Base-by-base conservation (phyloP, 1,140 invertebrate genomes). In the Neodiprion pinetum region DNA sequence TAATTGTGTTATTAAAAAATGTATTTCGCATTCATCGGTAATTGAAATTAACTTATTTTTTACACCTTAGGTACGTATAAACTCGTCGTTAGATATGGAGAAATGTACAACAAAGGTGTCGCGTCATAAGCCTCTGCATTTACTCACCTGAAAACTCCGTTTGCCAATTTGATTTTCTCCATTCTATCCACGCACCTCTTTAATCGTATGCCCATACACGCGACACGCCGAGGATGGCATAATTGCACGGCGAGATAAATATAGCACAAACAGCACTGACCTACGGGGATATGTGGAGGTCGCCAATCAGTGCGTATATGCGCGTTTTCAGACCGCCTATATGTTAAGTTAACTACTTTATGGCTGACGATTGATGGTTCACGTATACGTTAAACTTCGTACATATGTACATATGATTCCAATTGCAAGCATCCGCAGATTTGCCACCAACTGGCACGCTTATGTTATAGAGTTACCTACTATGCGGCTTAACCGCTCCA, bases 341-440 rank as follows among this genome's bases (percentile, higher is more conserved):
- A 81, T 81, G 85, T 85, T 85, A 83, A 85, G 81, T 84, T 84
- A 85, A 85, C 80, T 83, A 74, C 81, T 82, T 83, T 78, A 85
- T 85, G 83, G 82, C 79, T 80, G 81, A 72, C 83, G 84, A 86
- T 86, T 85, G 81, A 81, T 77, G 74, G 74, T 23, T 75, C 75
- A 74, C 75, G 75, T 77, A 73, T 69, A 76, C 70, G 72, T 40
- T 40, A 40, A 40, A 40, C 28, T 40, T 40, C 28, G 49, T 67
- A 21, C 23, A 72, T 67, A 72, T 71, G 67, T 75, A 73, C 14
- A 70, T 74, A 79, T 72, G 81, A 81, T 83, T 83, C 83, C 85
- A 87, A 87, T 87, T 87, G 85, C 81, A 85, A 76, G 83, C 85
- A 87, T 87, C 85, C 85, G 86, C 85, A 87, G 85, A 85, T 87